Conservation (phyloP, 2,797 vertebrate species). For the Rhincodon typus region DNA sequence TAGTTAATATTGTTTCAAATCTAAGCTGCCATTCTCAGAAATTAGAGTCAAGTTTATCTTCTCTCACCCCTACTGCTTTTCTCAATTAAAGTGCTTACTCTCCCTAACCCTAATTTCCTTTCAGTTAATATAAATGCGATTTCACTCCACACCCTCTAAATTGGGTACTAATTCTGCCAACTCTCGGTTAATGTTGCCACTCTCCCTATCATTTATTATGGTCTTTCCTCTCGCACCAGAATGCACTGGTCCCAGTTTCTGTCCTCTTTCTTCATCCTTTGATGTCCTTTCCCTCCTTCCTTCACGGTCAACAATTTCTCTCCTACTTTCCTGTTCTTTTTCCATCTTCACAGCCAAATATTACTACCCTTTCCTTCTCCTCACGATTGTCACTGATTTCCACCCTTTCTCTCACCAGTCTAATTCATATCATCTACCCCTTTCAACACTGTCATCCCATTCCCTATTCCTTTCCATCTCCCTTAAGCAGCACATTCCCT, state of each 20-base stretch:
- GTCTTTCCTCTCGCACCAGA: neutral
- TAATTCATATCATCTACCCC: neutral
- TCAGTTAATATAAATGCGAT: neutral
- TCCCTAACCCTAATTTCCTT: neutral
- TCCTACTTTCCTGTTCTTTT: neutral
- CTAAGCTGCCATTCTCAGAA: neutral
- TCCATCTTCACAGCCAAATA: neutral
- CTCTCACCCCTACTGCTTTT: neutral
- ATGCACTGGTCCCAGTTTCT: neutral
- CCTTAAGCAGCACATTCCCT: neutral
- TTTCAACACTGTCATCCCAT: too few species aligned
- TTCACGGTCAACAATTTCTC: neutral
- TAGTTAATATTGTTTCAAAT: neutral
- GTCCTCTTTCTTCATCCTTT: neutral
- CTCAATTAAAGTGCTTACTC: neutral
- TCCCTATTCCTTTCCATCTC: neutral
- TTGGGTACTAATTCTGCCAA: neutral
- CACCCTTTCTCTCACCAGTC: neutral
- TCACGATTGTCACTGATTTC: neutral
- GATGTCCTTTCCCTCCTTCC: neutral
- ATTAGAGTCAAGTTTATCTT: neutral
- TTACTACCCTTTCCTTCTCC: neutral
- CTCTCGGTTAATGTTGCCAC: neutral
- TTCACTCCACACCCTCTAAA: neutral
- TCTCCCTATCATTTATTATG: neutral